These are phyloP conservation scores for Anticlea derivata DNA, from an alignment of 2,888 invertebrate species.

Conservation along the genomic window DNA sequence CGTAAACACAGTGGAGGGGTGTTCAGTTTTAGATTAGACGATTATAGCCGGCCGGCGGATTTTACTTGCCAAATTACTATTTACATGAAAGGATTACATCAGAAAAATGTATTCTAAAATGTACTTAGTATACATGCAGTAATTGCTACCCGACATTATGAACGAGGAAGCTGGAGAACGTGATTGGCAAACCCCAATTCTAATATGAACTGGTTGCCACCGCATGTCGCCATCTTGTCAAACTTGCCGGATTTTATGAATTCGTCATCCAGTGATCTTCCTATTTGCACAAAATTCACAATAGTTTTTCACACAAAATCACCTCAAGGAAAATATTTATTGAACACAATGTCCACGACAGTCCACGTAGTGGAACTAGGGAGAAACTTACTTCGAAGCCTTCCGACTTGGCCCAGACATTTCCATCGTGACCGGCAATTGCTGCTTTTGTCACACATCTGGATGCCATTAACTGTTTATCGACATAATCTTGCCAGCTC, in stretches of 20 bases:
- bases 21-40: no score
- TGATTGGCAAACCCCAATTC: slow-evolving; percentile 34
- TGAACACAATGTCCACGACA: slow-evolving; percentile 63
- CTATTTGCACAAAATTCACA: slow-evolving; percentile 52
- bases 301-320: slow-evolving; percentile 44
- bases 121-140: no score
- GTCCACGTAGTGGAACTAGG: slow-evolving; percentile 56
- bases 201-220: slow-evolving; percentile 62
- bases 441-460: slow-evolving; percentile 97
- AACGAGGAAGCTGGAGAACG: not conserved
- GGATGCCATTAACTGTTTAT: slow-evolving; percentile 97
- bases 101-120: not conserved
- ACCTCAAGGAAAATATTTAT: slow-evolving; percentile 39
- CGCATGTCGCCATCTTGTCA: slow-evolving; percentile 84
- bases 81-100: not conserved
- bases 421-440: slow-evolving; percentile 97
- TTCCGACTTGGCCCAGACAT: slow-evolving; percentile 97
- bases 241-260: slow-evolving; percentile 68
- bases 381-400: slow-evolving; percentile 94
- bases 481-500: slow-evolving; percentile 99
- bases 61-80: not conserved
- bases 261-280: slow-evolving; percentile 61
- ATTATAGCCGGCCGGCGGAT: slow-evolving; percentile 46
- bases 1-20: no score
- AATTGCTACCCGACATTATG: not conserved